phyloP scores from a whole-genome alignment of 2,888 invertebrate species.

The Mesorhabditis belari region DNA sequence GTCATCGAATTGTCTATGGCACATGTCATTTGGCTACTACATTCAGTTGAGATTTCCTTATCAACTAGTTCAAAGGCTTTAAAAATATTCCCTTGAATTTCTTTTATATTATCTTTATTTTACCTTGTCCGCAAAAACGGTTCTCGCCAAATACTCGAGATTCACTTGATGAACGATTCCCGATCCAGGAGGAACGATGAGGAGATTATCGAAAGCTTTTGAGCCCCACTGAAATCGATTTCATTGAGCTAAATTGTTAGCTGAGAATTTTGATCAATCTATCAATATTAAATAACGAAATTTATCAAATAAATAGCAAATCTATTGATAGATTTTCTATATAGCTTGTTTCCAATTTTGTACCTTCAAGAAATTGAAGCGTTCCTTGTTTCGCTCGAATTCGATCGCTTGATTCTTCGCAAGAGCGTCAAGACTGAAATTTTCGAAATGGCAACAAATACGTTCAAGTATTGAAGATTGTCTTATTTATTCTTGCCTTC shows the following conservation, averaged over 20 bases:
- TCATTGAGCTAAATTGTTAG: too few relatives aligned
- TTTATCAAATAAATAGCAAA: too few relatives aligned
- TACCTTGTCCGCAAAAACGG: conserved; percentile 33
- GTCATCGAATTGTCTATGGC: too few relatives aligned
- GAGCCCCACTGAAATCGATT: conserved; percentile 83
- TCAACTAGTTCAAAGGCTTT: neutral
- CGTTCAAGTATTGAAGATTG: neutral
- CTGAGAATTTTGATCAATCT: neutral
- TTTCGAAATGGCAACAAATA: neutral
- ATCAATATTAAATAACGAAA: conserved; percentile 1
- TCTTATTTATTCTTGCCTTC: conserved; percentile 54
- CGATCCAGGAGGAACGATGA: conserved; percentile 93
- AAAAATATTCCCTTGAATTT: neutral
- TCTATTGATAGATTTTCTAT: too few relatives aligned
- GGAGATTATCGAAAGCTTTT: conserved; percentile 85
- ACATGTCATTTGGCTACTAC: too few relatives aligned
- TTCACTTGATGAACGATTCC: conserved; percentile 98
- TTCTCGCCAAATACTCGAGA: conserved; percentile 63
- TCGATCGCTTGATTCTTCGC: conserved; percentile 87
- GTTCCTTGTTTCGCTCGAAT: conserved; percentile 86
- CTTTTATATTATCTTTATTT: neutral
- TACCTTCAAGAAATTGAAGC: conserved; percentile 93
- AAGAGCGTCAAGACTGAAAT: conserved; percentile 66
- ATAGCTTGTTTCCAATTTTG: too few relatives aligned
- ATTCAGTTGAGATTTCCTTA: too few relatives aligned